Evolutionary conservation across 2,113 vertebrate genomes (phyloP), one percentile per base, ranked within the genome.

Genomic region (Empidonax alnorum): DNA sequence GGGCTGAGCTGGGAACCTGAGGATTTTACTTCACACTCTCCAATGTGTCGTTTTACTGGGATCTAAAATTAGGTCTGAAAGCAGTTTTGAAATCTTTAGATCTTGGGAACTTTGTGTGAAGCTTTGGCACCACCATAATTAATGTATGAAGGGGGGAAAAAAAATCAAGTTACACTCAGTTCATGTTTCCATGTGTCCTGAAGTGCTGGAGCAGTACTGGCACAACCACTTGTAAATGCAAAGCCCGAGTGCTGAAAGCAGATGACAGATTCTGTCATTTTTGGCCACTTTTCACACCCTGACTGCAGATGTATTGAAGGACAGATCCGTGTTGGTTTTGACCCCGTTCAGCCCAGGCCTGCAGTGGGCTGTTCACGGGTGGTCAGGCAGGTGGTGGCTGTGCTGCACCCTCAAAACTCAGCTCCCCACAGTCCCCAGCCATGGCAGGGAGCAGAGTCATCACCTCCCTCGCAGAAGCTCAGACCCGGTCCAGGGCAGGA

Each of bases 111-210:
- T 18, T 63, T 19, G 21, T 10, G 3, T 20, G 72, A 86, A 33
- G 33, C 12, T 4, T 21, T 49, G 23, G 27, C 33, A 65, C 17
- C 3, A 1, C 46, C 74, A 31, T 6, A 22, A 66, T 71, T 52
- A 30, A 30, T 24, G 23, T 37, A 17, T 76, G 22, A n/a, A 58
- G 56, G 5, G 5, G 7, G 42, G 41, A 74, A 24, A 56, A 56
- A 47, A 42, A n/a, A 52, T 33, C 12, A 31, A n/a, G 12, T 74
- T 20, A 1, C 19, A 14, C 46, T 66, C 27, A n/a, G 10, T 66
- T 74, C 0, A 0, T 4, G 4, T 39, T 74, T 77, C 42, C 33
- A 58, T 0, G 0, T 20, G 12, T 47, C 10, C 24, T 28, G 46
- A 27, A 46, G 22, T n/a, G 23, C 37, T 59, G 65, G 58, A 58